A percentile compares a stretch with the other conserved stretches of the same genome.
Conservation (phyloP, 2,888 invertebrate species). For the Myopa tessellatipennis region DNA sequence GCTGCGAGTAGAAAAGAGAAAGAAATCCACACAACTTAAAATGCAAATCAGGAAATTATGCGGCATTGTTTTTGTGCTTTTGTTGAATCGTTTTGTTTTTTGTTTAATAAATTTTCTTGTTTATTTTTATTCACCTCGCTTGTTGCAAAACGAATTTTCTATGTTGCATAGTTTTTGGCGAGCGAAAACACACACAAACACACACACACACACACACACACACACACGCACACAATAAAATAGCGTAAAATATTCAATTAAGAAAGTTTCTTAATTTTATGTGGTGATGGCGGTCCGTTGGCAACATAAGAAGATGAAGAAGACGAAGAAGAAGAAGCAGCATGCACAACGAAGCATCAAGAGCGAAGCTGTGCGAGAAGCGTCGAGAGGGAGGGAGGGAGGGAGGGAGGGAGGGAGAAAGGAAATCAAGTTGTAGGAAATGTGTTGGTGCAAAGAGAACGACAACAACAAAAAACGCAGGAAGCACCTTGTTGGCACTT, state of each 20-base stretch:
- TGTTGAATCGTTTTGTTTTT: background rate
- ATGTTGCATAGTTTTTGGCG: constrained; percentile 29
- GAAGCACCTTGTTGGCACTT: constrained; percentile 23
- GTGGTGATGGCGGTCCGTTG: background rate
- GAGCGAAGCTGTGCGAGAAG: no score
- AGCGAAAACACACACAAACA: background rate
- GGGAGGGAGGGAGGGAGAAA: background rate
- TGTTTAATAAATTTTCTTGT: background rate
- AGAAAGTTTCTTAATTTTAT: constrained; percentile 35
- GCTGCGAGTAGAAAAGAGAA: no score
- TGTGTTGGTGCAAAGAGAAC: background rate
- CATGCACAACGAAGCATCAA: no score
- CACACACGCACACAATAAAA: background rate
- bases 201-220: no score
- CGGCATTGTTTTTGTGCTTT: background rate
- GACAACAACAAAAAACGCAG: background rate
- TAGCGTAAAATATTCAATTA: constrained; percentile 35
- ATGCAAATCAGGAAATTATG: constrained; percentile 9
- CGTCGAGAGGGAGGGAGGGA: background rate
- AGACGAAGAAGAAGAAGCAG: no score
- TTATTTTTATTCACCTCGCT: background rate
- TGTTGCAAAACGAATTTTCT: background rate
- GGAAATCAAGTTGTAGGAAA: background rate
- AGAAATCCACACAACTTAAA: background rate
- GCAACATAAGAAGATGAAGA: no score